Conservation (phyloP, 2,113 vertebrate genomes). For the zebrafish (Danio rerio) region GRCz12tu NC_133181.1:41259001-41259500, state of each 20-base stretch:
- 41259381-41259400: neutral
- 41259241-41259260: neutral
- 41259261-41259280: constrained; percentile 10
- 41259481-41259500: constrained; percentile 7
- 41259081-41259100: constrained; percentile 18
- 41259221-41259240: constrained; percentile 3
- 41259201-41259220: constrained; percentile 9
- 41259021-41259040: constrained; percentile 48
- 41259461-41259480: constrained; percentile 41
- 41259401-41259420: constrained; percentile 7
- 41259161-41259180: constrained; percentile 23
- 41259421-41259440: constrained; percentile 38
- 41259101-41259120: neutral
- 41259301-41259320: neutral
- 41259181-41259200: neutral
- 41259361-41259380: neutral
- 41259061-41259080: neutral
- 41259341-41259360: neutral
- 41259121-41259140: constrained; percentile 21
- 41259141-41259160: constrained; percentile 40
- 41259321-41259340: neutral
- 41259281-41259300: neutral
- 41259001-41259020: constrained; percentile 47
- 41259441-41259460: constrained; percentile 44
- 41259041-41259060: neutral